Percentiles rank a stretch among this genome's conserved stretches.
phyloP scores from a whole-genome alignment of 1,140 invertebrate species.

The Trachymyrmex septentrionalis region DNA sequence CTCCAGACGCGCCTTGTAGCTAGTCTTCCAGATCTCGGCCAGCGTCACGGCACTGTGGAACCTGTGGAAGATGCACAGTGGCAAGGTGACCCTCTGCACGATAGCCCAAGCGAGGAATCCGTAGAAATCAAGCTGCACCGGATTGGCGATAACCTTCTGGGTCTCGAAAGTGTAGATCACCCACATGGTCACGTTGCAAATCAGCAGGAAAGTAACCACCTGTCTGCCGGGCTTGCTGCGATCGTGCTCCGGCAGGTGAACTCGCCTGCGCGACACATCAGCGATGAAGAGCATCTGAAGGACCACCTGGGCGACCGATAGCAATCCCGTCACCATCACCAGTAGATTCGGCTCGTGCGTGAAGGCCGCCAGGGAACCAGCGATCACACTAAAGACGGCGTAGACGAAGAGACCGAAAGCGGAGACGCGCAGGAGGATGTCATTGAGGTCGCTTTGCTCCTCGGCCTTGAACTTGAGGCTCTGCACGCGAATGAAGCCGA shows the following conservation, averaged over 20 bases:
- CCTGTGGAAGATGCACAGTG: constrained; percentile 98
- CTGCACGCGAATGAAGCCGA: constrained; percentile 94
- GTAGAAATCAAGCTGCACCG: constrained; percentile 97
- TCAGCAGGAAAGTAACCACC: constrained; percentile 97
- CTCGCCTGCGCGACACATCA: constrained; percentile 95
- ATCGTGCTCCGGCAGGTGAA: constrained; percentile 96
- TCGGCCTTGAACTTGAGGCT: constrained; percentile 95
- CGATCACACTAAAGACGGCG: constrained; percentile 96
- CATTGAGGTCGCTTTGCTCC: constrained; percentile 95
- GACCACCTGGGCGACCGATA: constrained; percentile 95
- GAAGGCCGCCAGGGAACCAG: constrained; percentile 93
- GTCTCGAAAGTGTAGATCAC: constrained; percentile 98
- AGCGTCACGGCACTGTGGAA: constrained; percentile 99
- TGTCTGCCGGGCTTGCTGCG: constrained; percentile 97
- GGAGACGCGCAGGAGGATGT: constrained; percentile 95
- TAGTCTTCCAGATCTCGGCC: constrained; percentile 99
- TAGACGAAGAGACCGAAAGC: constrained; percentile 97
- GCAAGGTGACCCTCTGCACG: constrained; percentile 96
- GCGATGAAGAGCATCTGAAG: constrained; percentile 98
- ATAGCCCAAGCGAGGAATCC: constrained; percentile 97
- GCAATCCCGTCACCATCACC: constrained; percentile 95
- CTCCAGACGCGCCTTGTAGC: constrained; percentile 96
- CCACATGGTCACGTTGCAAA: constrained; percentile 98
- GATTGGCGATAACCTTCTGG: constrained; percentile 96
- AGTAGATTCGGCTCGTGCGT: constrained; percentile 95